These are phyloP conservation scores for Callipepla squamata DNA, from an alignment of 2,113 vertebrate species.

Conservation along the genomic window DNA sequence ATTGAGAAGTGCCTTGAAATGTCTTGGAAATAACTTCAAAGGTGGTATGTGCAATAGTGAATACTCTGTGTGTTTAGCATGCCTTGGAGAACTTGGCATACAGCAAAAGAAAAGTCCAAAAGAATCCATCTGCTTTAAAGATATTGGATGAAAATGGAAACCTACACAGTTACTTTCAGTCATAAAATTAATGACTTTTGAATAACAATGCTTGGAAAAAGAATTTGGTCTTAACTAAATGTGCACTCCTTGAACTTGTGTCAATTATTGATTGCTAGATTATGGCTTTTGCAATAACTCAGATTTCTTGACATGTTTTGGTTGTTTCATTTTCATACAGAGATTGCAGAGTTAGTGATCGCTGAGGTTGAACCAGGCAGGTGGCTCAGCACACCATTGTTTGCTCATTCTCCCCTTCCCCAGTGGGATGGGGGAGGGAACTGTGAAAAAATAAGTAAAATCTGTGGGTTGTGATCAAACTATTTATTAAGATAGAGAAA, in stretches of 20 bases:
- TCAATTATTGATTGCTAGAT: constrained; percentile 50
- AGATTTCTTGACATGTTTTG: constrained; percentile 25
- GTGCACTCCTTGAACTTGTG: neutral
- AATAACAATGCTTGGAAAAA: constrained; percentile 19
- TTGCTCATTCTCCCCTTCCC: too few species aligned
- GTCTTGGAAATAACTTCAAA: neutral
- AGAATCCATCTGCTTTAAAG: neutral
- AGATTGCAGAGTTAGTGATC: neutral
- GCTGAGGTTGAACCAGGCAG: too few species aligned
- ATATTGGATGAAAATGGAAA: neutral
- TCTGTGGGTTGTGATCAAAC: too few species aligned
- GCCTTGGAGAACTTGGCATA: neutral
- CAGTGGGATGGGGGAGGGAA: too few species aligned
- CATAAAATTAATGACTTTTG: constrained; percentile 1
- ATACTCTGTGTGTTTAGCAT: neutral
- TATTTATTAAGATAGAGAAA: too few species aligned
- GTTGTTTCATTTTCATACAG: constrained; percentile 39
- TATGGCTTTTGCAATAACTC: constrained; percentile 38
- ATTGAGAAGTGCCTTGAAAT: neutral
- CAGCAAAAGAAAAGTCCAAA: neutral
- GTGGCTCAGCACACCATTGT: too few species aligned
- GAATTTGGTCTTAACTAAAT: neutral
- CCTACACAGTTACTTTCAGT: neutral
- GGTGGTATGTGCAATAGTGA: neutral
- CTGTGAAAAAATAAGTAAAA: too few species aligned